phyloP scores from a whole-genome alignment of 2,888 invertebrate genomes.

The Crematogaster levior region DNA sequence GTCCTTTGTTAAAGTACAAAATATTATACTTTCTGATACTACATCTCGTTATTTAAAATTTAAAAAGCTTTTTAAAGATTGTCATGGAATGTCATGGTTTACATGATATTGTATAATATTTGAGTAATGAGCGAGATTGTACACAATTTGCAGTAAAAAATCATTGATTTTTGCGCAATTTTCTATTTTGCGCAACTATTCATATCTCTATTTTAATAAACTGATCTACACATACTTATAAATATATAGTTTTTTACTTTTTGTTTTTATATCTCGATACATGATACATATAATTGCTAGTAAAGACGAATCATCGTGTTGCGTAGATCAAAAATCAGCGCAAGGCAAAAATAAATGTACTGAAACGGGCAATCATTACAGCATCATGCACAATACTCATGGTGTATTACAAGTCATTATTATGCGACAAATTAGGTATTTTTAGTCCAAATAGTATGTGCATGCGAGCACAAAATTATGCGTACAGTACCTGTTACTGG shows the following conservation, averaged over 20 bases:
- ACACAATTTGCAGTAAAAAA: neutral
- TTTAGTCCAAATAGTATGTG: neutral
- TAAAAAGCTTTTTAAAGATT: constrained; percentile 26
- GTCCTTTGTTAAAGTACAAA: constrained; percentile 37
- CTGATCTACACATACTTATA: neutral
- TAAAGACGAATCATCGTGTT: neutral
- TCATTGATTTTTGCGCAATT: neutral
- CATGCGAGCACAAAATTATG: constrained; percentile 2
- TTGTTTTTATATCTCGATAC: no score
- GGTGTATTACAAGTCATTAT: neutral
- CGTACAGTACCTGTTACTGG: neutral
- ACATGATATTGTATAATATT: neutral
- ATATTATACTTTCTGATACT: constrained; percentile 22
- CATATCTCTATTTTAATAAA: neutral
- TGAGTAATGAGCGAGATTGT: constrained; percentile 39
- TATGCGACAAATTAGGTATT: constrained; percentile 17
- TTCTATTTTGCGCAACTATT: neutral
- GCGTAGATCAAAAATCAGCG: neutral
- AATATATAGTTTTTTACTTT: no score
- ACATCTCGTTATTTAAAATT: constrained; percentile 25
- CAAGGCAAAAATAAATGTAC: neutral
- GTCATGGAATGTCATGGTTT: neutral
- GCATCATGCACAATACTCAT: neutral
- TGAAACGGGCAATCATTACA: neutral
- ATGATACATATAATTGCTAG: neutral